Conservation (phyloP, 2,113 vertebrate species). For the Malurus cyaneus region DNA sequence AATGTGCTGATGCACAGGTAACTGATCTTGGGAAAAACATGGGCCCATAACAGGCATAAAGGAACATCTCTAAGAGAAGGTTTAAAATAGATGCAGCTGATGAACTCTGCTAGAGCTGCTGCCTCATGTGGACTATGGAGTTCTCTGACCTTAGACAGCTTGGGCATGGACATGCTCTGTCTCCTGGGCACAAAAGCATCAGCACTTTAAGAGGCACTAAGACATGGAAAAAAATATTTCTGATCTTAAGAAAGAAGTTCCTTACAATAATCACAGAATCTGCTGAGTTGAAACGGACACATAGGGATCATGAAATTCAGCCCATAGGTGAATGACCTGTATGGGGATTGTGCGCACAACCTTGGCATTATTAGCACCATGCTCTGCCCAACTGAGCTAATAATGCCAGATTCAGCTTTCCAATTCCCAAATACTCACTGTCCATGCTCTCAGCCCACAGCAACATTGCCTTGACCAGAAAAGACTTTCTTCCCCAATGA, state of each 20-base stretch:
- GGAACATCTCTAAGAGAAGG: neutral
- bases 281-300: too few relatives aligned
- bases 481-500: neutral
- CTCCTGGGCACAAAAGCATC: neutral
- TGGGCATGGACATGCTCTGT: neutral
- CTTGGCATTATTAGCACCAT: too few relatives aligned
- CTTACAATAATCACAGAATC: too few relatives aligned
- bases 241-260: neutral
- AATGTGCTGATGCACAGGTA: neutral
- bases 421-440: neutral
- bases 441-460: neutral
- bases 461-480: neutral
- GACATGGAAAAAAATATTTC: neutral
- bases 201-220: neutral
- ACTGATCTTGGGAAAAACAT: neutral
- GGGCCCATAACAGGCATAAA: neutral
- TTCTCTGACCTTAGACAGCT: neutral
- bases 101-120: neutral
- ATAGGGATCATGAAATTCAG: too few relatives aligned
- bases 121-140: fast-evolving
- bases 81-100: slow-evolving; percentile 31
- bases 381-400: too few relatives aligned
- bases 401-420: neutral
- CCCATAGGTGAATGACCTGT: too few relatives aligned
- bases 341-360: too few relatives aligned